Base-by-base conservation (phyloP, 37 sponge, comb jelly and placozoan genomes). In the Beroe ovata region DNA sequence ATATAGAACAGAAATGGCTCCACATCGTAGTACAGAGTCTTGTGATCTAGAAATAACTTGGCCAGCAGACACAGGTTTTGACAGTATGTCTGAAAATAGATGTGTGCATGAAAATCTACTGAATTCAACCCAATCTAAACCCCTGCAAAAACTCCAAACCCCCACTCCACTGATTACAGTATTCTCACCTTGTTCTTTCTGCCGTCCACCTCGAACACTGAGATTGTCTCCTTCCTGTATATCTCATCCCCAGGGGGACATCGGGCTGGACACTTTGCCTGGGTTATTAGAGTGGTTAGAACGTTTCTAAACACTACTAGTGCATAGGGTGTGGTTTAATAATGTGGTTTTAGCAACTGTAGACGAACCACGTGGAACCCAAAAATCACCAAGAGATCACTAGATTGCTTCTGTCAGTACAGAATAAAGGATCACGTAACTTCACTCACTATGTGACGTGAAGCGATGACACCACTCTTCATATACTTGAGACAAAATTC, bases 191-290 rank as follows among this genome's bases (percentile, higher is more conserved):
- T 95, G 89, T 94, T 93, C 34, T 90, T 91, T 28, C 93, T 94
- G 21, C 99, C 99, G 59, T 97, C 99, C 18, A 97, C 94, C 71
- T 97, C 99, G 90, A 97, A 97, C 28, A 97, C 93, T 21, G 99
- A 97, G 0, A 94, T 59, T 0, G 34, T 35, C 14, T 90, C 89
- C 36, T 92, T 91, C 14, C 99, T 90, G 88, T 95, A 95, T 35
- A 97, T 97, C 89, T 97, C 99, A 23, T 90, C 93, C 0, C 99
- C 99, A 25, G 99, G 99, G 29, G 99, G 99, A 41, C 92, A 93
- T 0, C 92, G 77, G 89, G 89, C 88, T 20, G 59, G 88, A 71
- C 99, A 97, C 29, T 88, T 89, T 29, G 23, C 66, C 94, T 95
- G 91, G n/a, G n/a, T n/a, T n/a, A n/a, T n/a, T n/a, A n/a, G n/a